Evolutionary conservation across 2,113 vertebrate species (phyloP), one percentile per base, ranked within the genome.

Genomic region (Oophaga pumilio): DNA sequence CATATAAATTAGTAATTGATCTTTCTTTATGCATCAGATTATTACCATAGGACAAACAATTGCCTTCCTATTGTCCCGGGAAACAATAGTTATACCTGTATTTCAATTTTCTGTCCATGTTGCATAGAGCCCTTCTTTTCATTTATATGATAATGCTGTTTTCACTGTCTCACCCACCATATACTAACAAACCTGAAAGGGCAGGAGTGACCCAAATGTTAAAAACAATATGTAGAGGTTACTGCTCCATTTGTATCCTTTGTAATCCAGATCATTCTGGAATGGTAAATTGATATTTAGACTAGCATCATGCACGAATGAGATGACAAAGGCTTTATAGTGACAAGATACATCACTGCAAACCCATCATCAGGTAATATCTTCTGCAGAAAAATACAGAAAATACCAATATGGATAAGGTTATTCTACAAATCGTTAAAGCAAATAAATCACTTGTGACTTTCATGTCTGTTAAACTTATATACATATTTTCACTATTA

Each of bases 101-200:
- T 85, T 76, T 85, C 76, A 86, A 52, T 78, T 86, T 86, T n/a
- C 85, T 79, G 33, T n/a, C 50, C 62, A 33, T 79, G 62, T 79
- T 86, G 60, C 85, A 86, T 79, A 56, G 49, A 69, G 62, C 43
- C 85, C 49, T 79, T 49, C 69, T 76, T 86, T 86, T 85, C 85
- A 86, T 86, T 86, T 86, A 86, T 86, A 86, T 86, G 85, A 79
- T 86, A 86, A 86, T 86, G 74, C 15, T 78, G 22, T 66, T 64
- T 59, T 49, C 49, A 53, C 33, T 53, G 11, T 66, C 85, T 52
- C 52, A 50, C 62, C 74, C 62, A 24, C 24, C 53, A 53, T 50
- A 53, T 49, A 56, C 50, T 68, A 78, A 66, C 74, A 86, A 68
- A 86, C 56, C 15, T 62, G 59, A 86, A 62, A 78, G 12, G 12